Percentiles rank a stretch among this genome's conserved stretches.
These are phyloP conservation scores for Panagrolaimus sp. DNA, from an alignment of 1,140 invertebrate species.

Conservation along the genomic window DNA sequence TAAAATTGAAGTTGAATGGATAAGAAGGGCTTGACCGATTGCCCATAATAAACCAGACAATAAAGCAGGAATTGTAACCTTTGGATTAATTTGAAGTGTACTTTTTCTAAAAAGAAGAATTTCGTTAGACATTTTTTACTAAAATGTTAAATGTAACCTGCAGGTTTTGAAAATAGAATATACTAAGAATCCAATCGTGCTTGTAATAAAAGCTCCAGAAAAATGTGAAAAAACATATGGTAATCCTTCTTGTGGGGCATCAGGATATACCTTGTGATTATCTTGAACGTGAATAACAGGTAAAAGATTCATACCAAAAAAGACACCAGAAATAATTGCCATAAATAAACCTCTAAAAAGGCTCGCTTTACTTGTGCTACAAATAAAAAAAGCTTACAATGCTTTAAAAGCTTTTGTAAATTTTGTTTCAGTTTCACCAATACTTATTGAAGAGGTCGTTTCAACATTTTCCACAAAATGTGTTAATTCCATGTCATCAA, in stretches of 20 bases:
- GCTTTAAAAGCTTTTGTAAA: neutral
- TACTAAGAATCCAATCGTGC: slow-evolving; percentile 29
- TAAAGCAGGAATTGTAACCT: neutral
- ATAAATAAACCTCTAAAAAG: slow-evolving; percentile 26
- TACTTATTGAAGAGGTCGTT: neutral
- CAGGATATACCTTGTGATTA: slow-evolving; percentile 19
- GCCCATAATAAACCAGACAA: neutral
- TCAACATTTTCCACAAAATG: too few relatives aligned
- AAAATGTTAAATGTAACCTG: too few relatives aligned
- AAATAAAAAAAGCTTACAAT: neutral
- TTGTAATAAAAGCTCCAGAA: slow-evolving; percentile 33
- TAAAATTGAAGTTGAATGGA: neutral
- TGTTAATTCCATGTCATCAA: too few relatives aligned
- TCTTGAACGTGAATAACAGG: slow-evolving; percentile 33
- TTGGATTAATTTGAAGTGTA: neutral
- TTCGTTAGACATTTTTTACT: too few relatives aligned
- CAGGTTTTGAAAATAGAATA: neutral
- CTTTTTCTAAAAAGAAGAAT: neutral
- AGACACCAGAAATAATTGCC: slow-evolving; percentile 34
- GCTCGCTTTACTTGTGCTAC: neutral
- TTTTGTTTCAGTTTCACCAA: neutral
- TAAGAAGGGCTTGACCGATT: neutral
- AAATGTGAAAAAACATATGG: slow-evolving; percentile 39
- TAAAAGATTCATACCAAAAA: slow-evolving; percentile 30
- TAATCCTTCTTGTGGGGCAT: slow-evolving; percentile 21